Conservation (phyloP, 2,797 vertebrate genomes). For the Rhinoraja longicauda region DNA sequence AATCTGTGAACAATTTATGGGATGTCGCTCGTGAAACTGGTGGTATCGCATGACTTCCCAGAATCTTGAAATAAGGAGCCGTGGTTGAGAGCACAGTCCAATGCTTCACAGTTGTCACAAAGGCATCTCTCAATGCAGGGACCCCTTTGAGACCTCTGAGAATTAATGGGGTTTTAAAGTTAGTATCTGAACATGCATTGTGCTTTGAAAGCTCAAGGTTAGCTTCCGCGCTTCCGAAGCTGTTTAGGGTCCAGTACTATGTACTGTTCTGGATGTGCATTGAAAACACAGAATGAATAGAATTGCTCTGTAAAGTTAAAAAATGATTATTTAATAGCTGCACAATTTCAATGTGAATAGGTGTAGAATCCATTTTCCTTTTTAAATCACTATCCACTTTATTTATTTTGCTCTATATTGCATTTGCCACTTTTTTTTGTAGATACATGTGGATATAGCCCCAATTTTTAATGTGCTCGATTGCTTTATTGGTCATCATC, state of each 20-base stretch:
- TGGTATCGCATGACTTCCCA: neutral
- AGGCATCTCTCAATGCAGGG: constrained; percentile 61
- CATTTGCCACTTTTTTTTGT: neutral
- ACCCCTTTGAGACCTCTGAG: constrained; percentile 61
- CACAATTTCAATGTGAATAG: neutral
- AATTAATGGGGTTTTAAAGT: constrained; percentile 70
- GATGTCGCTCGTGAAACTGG: neutral
- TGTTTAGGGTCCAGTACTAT: neutral
- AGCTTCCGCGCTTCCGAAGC: neutral
- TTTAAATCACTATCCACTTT: neutral
- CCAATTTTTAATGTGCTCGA: too few species aligned
- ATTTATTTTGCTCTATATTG: neutral
- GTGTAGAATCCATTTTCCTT: neutral
- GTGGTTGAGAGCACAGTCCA: constrained; percentile 39
- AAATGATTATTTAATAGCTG: neutral
- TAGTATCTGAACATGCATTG: constrained; percentile 46
- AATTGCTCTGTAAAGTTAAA: neutral
- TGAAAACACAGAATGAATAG: neutral
- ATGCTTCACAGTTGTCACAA: constrained; percentile 59
- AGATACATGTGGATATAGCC: neutral
- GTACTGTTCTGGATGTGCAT: neutral
- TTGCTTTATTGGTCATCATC: too few species aligned
- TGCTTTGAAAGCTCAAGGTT: neutral
- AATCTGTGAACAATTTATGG: constrained; percentile 8
- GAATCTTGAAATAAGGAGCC: neutral